Evolutionary conservation across 2,888 invertebrate species (phyloP).

Genomic region (Chrysolina haemoptera): DNA sequence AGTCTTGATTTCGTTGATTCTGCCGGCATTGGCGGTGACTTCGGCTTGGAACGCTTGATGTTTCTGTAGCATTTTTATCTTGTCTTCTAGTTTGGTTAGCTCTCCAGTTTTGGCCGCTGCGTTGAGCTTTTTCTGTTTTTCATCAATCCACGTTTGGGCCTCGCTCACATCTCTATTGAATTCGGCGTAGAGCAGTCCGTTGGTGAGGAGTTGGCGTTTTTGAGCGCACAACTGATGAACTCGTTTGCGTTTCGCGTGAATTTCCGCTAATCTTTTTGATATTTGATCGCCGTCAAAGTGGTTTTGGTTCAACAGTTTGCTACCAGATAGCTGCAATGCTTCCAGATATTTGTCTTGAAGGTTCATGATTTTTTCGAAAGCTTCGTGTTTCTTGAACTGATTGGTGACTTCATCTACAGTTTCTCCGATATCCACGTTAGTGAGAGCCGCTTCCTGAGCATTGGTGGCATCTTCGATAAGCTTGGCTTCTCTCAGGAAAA

Average conservation of each 20-base stretch:
- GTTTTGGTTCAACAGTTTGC: conserved; percentile 88
- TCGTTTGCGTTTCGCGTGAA: conserved; percentile 80
- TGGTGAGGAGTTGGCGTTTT: conserved; percentile 80
- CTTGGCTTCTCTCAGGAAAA: conserved; percentile 94
- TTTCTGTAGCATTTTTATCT: conserved; percentile 94
- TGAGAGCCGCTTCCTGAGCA: conserved; percentile 87
- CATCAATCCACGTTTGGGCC: conserved; percentile 92
- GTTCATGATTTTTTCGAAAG: conserved; percentile 91
- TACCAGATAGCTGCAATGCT: conserved; percentile 86
- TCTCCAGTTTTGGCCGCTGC: conserved; percentile 83
- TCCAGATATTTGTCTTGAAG: conserved; percentile 92
- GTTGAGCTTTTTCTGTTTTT: conserved; percentile 90
- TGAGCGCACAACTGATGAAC: conserved; percentile 79
- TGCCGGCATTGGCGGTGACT: conserved; percentile 87
- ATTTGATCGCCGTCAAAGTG: conserved; percentile 92
- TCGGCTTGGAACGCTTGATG: conserved; percentile 97
- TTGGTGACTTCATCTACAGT: conserved; percentile 92
- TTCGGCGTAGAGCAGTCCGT: conserved; percentile 88
- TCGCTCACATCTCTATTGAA: conserved; percentile 94
- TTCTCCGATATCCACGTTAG: conserved; percentile 79
- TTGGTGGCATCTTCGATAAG: conserved; percentile 91
- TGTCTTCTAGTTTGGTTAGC: conserved; percentile 88
- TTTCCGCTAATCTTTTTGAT: conserved; percentile 81
- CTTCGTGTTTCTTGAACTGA: conserved; percentile 93
- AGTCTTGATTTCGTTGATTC: conserved; percentile 86